These are phyloP conservation scores for Eupithecia pulchellata DNA, from an alignment of 2,888 invertebrate species.

Conservation along the genomic window DNA sequence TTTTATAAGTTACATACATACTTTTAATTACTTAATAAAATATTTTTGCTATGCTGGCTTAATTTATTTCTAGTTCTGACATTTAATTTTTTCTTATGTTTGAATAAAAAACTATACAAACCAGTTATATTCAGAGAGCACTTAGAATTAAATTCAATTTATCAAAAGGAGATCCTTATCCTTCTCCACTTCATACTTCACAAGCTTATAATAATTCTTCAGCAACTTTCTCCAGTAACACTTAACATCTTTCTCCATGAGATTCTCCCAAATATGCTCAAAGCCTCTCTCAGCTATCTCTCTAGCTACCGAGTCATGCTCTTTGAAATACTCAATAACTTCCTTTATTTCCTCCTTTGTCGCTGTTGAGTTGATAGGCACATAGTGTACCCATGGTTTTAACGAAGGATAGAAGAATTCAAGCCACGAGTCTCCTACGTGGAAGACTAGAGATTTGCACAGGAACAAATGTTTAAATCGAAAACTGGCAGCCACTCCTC, in stretches of 20 bases:
- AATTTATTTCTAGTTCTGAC: neutral
- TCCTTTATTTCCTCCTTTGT: conserved; percentile 89
- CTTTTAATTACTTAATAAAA: conserved; percentile 37
- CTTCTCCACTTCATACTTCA: conserved; percentile 87
- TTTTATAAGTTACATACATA: conserved; percentile 30
- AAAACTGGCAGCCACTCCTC: conserved; percentile 98
- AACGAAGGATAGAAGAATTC: conserved; percentile 97
- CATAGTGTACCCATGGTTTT: conserved; percentile 98
- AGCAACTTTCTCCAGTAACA: conserved; percentile 95
- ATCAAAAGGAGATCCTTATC: conserved; percentile 86
- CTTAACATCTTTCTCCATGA: conserved; percentile 91
- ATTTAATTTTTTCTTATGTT: neutral
- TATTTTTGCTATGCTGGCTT: conserved; percentile 39
- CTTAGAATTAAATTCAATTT: conserved; percentile 34
- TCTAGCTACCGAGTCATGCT: conserved; percentile 90
- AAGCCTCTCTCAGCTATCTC: conserved; percentile 94
- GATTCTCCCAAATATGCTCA: conserved; percentile 92
- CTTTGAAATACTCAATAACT: conserved; percentile 90
- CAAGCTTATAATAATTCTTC: conserved; percentile 89
- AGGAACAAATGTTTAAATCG: conserved; percentile 97
- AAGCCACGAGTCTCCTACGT: conserved; percentile 96
- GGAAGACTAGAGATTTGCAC: conserved; percentile 96
- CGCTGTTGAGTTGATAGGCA: conserved; percentile 90
- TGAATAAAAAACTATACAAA: conserved; percentile 9
- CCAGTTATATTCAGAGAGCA: conserved; percentile 27